These are phyloP conservation scores for Macquaria ambigua DNA, from an alignment of 2,113 vertebrate species.

Conservation along the genomic window DNA sequence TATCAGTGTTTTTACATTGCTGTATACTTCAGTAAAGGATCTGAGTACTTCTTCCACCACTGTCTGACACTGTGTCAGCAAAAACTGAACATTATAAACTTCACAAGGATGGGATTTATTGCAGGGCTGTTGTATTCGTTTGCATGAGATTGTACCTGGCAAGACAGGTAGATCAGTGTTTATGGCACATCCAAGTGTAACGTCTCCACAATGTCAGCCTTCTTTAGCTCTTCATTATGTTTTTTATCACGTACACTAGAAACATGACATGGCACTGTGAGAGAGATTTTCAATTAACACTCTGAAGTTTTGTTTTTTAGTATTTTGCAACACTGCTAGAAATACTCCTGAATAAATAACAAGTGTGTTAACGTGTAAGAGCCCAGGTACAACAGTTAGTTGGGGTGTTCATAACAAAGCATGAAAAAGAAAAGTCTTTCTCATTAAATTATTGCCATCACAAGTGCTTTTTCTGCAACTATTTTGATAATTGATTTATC, in stretches of 20 bases:
- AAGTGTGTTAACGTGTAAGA: neutral
- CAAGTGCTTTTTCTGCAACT: neutral
- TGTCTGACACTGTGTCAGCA: neutral
- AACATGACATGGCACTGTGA: neutral
- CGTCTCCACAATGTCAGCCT: no score
- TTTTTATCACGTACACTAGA: neutral
- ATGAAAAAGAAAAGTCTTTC: neutral
- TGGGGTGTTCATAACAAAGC: neutral
- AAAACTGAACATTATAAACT: neutral
- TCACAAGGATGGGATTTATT: neutral
- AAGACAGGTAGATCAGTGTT: neutral
- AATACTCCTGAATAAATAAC: neutral
- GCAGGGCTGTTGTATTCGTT: neutral
- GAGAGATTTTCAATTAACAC: slow-evolving; percentile 13
- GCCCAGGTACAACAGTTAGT: neutral
- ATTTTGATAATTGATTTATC: neutral
- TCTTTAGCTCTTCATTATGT: neutral
- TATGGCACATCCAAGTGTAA: neutral
- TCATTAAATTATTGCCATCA: neutral
- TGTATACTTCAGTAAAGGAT: neutral
- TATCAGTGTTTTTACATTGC: neutral
- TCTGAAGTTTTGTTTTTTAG: neutral
- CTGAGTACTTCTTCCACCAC: neutral
- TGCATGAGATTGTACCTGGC: neutral
- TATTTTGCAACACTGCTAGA: neutral